Percentiles rank a stretch among this genome's conserved stretches.
These are phyloP conservation scores for Colostygia pectinataria DNA, from an alignment of 2,888 invertebrate species.

Conservation along the genomic window DNA sequence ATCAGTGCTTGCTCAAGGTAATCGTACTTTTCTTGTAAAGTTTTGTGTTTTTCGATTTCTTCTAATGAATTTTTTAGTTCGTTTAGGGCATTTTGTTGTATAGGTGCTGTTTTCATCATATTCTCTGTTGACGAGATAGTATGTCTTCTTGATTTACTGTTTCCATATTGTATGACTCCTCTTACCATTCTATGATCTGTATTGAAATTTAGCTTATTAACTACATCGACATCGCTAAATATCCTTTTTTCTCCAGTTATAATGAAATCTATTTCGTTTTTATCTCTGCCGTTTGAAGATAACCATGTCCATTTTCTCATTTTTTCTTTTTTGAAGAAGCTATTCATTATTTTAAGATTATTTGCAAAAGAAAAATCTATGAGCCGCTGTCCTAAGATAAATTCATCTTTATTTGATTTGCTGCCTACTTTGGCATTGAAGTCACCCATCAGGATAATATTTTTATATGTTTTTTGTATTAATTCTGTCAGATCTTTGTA, in stretches of 20 bases:
- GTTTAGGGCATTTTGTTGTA: too few relatives aligned
- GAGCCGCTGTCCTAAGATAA: neutral
- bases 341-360: neutral
- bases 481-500: neutral
- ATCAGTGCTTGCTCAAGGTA: neutral
- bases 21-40: too few relatives aligned
- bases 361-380: neutral
- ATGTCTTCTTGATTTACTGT: neutral
- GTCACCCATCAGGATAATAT: too few relatives aligned
- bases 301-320: slow-evolving; percentile 3
- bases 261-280: slow-evolving; percentile 9
- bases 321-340: neutral
- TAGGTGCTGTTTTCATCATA: neutral
- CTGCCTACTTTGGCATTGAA: too few relatives aligned
- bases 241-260: neutral
- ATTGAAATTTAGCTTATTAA: slow-evolving; percentile 3
- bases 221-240: too few relatives aligned
- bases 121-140: neutral
- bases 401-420: neutral
- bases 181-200: slow-evolving; percentile 6
- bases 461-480: too few relatives aligned
- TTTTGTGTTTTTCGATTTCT: too few relatives aligned
- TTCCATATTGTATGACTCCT: neutral
- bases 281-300: neutral
- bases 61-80: too few relatives aligned